phyloP scores from a whole-genome alignment of 92 coral and sea anemone genomes.

The Paragorgia papillata region DNA sequence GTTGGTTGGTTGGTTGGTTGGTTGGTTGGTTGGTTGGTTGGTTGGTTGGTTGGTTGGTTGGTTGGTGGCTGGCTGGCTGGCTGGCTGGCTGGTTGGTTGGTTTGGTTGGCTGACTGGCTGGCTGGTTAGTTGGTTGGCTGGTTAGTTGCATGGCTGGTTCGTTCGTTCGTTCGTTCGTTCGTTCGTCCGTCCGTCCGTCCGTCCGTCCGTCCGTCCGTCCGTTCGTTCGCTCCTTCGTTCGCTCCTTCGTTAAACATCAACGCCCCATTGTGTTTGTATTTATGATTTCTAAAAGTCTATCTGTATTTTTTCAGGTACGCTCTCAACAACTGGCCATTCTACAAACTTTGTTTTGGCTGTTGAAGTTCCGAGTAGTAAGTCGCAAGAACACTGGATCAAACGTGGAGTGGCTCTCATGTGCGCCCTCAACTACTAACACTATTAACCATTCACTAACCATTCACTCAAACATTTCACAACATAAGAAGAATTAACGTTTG shows the following conservation, averaged over 20 bases:
- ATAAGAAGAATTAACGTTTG: background rate
- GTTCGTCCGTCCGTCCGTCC: too few species aligned
- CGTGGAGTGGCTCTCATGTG: constrained; percentile 98
- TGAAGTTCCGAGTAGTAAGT: constrained; percentile 83
- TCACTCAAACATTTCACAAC: background rate
- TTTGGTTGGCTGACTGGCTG: background rate
- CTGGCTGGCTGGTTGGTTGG: background rate
- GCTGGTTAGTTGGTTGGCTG: background rate
- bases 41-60: too few species aligned
- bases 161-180: too few species aligned
- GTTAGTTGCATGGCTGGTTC: too few species aligned
- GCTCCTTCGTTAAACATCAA: too few species aligned
- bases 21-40: too few species aligned
- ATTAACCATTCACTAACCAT: background rate
- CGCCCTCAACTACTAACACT: constrained; percentile 76
- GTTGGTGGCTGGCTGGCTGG: background rate
- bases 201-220: too few species aligned
- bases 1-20: background rate
- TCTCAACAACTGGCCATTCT: constrained; percentile 96
- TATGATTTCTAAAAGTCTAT: too few species aligned
- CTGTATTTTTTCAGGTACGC: constrained; percentile 65
- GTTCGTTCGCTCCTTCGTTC: too few species aligned
- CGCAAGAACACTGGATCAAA: constrained; percentile 93
- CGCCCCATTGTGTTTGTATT: too few species aligned
- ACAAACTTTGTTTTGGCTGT: constrained; percentile 91